Evolutionary conservation across 2,113 vertebrate genomes (phyloP), one percentile per base, ranked within the genome.

Genomic region (Chionodraco myersi): DNA sequence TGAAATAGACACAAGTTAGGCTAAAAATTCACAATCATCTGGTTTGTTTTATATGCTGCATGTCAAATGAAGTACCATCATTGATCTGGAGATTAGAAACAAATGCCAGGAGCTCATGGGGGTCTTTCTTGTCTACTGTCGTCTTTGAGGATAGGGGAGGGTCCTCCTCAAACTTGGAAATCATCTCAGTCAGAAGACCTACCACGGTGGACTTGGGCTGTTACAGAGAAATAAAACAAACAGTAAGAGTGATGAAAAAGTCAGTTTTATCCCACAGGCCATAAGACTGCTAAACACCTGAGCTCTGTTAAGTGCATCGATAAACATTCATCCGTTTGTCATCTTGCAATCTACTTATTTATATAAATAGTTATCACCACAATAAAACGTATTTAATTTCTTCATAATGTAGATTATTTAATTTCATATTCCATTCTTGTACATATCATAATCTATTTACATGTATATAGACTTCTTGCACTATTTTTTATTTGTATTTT

Each of bases 111-210:
- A 99, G 95, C 81, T 98, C 95, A 0, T 91, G 93, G 48, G 96
- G 96, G 73, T 93, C 94, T 69, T 94, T 93, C 54, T 84, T 94
- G 23, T 95, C 94, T 58, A 74, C 90, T 23, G 94, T 84, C 14
- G 94, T 79, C 21, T 95, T 90, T 2, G 96, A 92, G 48, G 94
- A 95, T 21, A 99, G 83, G 1, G 98, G 98, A 15, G 97, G 97
- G 36, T 97, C 97, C 74, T 97, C 96, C 88, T 98, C 96, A 94
- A 99, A 99, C 86, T 97, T 97, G 65, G 86, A 58, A 61, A 93
- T 96, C 97, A 99, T 99, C 94, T 99, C 97, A 68, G 86, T 92
- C 91, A 98, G 93, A 82, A 99, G 94, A 48, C 91, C 94, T 76
- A 91, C 90, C 53, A 98, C 90, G 12, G 95, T 92, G 18, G 97